Evolutionary conservation across 2,797 vertebrate genomes (phyloP).

Genomic region (Benthosema pterotum): DNA sequence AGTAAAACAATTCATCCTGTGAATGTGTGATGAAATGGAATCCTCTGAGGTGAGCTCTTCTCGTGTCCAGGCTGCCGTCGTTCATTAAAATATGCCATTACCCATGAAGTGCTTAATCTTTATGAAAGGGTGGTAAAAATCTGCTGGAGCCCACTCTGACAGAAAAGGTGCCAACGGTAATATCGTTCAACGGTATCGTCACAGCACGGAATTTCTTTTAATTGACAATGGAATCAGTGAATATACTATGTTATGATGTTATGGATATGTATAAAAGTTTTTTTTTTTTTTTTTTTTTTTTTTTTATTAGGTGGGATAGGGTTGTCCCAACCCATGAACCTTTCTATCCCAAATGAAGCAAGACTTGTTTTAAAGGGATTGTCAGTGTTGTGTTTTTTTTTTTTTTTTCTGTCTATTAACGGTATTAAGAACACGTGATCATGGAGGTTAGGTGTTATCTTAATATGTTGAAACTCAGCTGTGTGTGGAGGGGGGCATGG

Average conservation of each 20-base stretch:
- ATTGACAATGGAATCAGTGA: constrained; percentile 9
- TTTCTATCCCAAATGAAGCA: too few species aligned
- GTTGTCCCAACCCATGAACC: too few species aligned
- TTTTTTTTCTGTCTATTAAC: constrained; percentile 44
- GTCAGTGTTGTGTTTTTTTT: constrained; percentile 14
- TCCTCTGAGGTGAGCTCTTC: constrained; percentile 82
- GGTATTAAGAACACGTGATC: constrained; percentile 33
- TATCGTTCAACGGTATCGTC: constrained; percentile 45
- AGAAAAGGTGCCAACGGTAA: constrained; percentile 63
- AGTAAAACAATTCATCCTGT: constrained; percentile 86
- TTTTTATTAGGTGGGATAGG: too few species aligned
- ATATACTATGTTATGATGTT: too few species aligned
- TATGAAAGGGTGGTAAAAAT: constrained; percentile 74
- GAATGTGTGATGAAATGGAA: constrained; percentile 84
- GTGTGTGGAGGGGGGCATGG: constrained; percentile 42
- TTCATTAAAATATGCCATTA: constrained; percentile 87
- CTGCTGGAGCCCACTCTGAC: constrained; percentile 61
- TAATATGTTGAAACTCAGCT: constrained; percentile 29
- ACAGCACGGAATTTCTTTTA: constrained; percentile 43
- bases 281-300: too few species aligned
- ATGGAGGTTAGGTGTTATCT: constrained; percentile 39
- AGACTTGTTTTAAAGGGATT: too few species aligned
- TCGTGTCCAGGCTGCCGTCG: constrained; percentile 75
- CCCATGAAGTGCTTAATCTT: constrained; percentile 83
- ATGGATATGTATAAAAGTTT: too few species aligned